Evolutionary conservation across 1,140 invertebrate genomes (phyloP).

Genomic region (Lepidurus apus): DNA sequence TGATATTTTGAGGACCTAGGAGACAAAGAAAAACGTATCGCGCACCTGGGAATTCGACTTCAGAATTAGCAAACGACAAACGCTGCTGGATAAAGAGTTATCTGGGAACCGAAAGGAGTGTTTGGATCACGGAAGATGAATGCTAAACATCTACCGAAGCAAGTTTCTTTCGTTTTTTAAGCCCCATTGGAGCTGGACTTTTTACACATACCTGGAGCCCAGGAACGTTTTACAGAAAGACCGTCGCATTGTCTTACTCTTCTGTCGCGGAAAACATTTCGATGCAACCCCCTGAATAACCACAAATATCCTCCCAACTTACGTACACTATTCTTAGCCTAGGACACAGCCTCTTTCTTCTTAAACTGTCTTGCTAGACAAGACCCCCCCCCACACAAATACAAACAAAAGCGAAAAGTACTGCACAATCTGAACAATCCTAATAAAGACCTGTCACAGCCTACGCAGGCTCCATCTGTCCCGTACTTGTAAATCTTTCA

Average conservation of each 20-base stretch:
- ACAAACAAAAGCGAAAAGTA: not conserved
- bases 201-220: not conserved
- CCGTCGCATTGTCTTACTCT: not conserved
- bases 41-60: too few species aligned
- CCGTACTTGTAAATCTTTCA: not conserved
- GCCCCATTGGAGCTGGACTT: not conserved
- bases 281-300: not conserved
- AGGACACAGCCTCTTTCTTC: not conserved
- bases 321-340: conserved; percentile 10
- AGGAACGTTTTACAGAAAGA: not conserved
- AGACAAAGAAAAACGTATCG: too few species aligned
- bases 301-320: not conserved
- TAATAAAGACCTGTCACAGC: conserved; percentile 1
- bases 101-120: too few species aligned
- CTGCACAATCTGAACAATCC: not conserved
- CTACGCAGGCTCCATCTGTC: not conserved
- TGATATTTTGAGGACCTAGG: too few species aligned
- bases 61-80: too few species aligned
- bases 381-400: not conserved
- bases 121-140: too few species aligned
- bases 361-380: not conserved
- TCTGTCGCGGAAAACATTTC: not conserved
- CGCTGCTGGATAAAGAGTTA: too few species aligned
- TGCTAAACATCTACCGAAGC: too few species aligned
- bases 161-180: too few species aligned